These are phyloP conservation scores for Heterodera filipjevi DNA, from an alignment of 2,888 invertebrate genomes.

Conservation along the genomic window DNA sequence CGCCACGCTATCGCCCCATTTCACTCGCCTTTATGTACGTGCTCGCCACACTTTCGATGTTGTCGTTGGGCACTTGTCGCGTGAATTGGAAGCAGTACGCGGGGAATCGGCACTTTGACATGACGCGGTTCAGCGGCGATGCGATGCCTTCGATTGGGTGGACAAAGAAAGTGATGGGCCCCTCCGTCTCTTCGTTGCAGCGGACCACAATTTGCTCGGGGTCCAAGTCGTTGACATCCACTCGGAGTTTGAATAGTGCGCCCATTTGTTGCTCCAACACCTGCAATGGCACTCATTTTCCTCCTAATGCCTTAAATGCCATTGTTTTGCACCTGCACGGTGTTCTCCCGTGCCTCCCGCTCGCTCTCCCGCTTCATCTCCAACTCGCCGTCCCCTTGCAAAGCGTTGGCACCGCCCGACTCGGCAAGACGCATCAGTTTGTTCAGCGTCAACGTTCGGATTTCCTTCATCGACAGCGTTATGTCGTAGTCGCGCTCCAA, in stretches of 20 bases:
- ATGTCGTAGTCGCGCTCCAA: slow-evolving; percentile 77
- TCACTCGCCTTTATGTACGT: slow-evolving; percentile 56
- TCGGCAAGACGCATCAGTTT: slow-evolving; percentile 72
- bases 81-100: slow-evolving; percentile 65
- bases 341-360: slow-evolving; percentile 59
- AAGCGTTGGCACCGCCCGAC: slow-evolving; percentile 52
- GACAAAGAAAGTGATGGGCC: slow-evolving; percentile 67
- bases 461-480: slow-evolving; percentile 79
- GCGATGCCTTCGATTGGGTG: slow-evolving; percentile 84
- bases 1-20: not conserved
- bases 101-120: slow-evolving; percentile 72
- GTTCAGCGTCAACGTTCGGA: slow-evolving; percentile 75
- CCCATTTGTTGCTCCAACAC: slow-evolving; percentile 65
- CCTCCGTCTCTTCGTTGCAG: slow-evolving; percentile 60
- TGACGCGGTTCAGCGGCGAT: slow-evolving; percentile 70
- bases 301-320: no score
- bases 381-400: slow-evolving; percentile 59
- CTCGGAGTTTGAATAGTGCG: slow-evolving; percentile 65
- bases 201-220: slow-evolving; percentile 64
- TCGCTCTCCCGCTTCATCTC: slow-evolving; percentile 62
- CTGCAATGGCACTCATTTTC: slow-evolving; percentile 31
- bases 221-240: slow-evolving; percentile 69
- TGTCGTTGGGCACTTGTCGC: slow-evolving; percentile 60
- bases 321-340: slow-evolving; percentile 45
- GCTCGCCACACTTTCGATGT: slow-evolving; percentile 62